Base-by-base conservation (phyloP, 2,888 invertebrate genomes). In the Heteromyza rotundicornis region DNA sequence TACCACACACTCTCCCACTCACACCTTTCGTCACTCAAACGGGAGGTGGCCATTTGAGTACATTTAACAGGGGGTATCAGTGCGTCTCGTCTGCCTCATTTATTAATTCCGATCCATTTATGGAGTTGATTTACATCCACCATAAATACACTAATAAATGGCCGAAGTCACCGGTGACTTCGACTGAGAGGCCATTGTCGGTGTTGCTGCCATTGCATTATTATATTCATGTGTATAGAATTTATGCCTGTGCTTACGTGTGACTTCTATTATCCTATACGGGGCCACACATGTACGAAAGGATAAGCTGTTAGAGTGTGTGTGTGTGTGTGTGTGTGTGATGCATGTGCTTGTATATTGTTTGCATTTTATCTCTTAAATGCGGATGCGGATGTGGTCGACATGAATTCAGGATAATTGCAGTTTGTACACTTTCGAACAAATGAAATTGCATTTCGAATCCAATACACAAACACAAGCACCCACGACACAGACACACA, bases 101-200 rank as follows among this genome's bases (percentile, higher is more conserved):
- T 76, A 77, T 78, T 78, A 78, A 77, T 78, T 77, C 78, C 78
- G 69, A 77, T 75, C 78, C 77, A 77, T 77, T 77, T 75, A 73
- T 73, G 73, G 67, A 70, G 69, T 71, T 78, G 78, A 77, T 77
- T 78, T 77, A 78, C 74, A 70, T 64, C 65, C 61, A 67, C 65
- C 71, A 76, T 74, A 76, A 77, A 74, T 74, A 64, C 65, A 67
- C 66, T 69, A 73, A 74, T 74, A 77, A 74, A 74, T 74, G 69
- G 68, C 69, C n/a, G n/a, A n/a, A n/a, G n/a, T n/a, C n/a, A 70
- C 73, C 60, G 68, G 74, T 68, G 66, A 65, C 52, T 53, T 10
- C 20, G 52, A 5, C n/a, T n/a, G n/a, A n/a, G n/a, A n/a, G 19
- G 55, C 16, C 35, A 35, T 53, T 53, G 53, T 27, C 32, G 53